These are phyloP conservation scores for Aplochiton taeniatus DNA, from an alignment of 2,797 vertebrate species.

Conservation along the genomic window DNA sequence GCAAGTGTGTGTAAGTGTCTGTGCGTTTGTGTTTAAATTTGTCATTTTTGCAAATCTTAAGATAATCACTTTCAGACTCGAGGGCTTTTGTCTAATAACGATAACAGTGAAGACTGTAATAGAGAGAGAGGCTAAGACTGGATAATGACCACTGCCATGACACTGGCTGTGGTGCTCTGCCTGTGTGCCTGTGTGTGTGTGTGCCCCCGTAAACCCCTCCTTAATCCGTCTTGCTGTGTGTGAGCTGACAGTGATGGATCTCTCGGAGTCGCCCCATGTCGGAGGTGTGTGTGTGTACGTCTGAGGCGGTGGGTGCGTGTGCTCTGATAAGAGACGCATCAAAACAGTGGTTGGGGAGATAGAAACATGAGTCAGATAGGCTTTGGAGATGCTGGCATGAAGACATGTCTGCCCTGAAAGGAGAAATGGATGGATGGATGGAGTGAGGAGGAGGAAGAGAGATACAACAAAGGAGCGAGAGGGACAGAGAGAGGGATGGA, in stretches of 20 bases:
- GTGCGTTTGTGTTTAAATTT: background rate
- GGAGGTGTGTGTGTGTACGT: background rate
- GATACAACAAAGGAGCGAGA: background rate
- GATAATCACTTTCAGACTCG: too few relatives aligned
- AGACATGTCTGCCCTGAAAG: constrained; percentile 29
- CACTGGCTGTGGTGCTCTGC: too few relatives aligned
- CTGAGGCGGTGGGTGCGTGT: constrained; percentile 8
- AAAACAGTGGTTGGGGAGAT: constrained; percentile 18
- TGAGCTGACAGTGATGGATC: constrained; percentile 11
- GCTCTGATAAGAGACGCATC: constrained; percentile 38
- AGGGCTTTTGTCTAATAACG: too few relatives aligned
- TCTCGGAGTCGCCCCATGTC: background rate
- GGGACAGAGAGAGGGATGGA: constrained; percentile 16
- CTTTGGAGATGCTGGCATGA: constrained; percentile 17
- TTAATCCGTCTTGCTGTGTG: constrained; percentile 9
- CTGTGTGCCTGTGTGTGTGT: too few relatives aligned
- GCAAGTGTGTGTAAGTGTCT: background rate
- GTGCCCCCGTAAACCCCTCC: background rate
- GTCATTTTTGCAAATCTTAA: too few relatives aligned
- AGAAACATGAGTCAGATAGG: constrained; percentile 18
- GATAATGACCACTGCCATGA: too few relatives aligned
- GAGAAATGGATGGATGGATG: constrained; percentile 2
- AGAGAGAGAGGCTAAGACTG: too few relatives aligned
- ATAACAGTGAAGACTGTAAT: too few relatives aligned
- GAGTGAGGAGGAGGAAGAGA: constrained; percentile 5